Percentiles rank a stretch among this genome's conserved stretches.
Evolutionary conservation across 2,113 vertebrate genomes (phyloP).

Genomic region (Actinemys pallida): DNA sequence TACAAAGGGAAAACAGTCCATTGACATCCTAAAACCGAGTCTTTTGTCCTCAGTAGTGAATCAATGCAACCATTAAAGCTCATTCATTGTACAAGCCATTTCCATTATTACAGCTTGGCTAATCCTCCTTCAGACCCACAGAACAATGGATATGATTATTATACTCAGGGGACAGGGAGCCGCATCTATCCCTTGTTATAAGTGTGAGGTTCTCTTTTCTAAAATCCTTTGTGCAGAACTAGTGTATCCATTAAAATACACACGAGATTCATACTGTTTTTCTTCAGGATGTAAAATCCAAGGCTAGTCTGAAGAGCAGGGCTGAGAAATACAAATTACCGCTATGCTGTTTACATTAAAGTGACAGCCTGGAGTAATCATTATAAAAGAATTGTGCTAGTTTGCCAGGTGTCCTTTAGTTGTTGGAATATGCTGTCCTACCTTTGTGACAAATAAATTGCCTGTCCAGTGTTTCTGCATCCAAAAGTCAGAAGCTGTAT

Average conservation of each 20-base stretch:
- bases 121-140: neutral
- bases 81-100: neutral
- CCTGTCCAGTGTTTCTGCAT: neutral
- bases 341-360: neutral
- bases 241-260: neutral
- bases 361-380: neutral
- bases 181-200: neutral
- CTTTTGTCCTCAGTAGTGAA: neutral
- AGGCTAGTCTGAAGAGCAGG: neutral
- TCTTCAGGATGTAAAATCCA: neutral
- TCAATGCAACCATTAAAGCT: neutral
- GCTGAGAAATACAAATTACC: constrained; percentile 28
- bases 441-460: neutral
- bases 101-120: neutral
- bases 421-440: constrained; percentile 15
- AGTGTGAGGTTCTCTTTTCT: neutral
- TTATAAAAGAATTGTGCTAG: neutral
- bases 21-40: neutral
- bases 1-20: no score
- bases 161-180: neutral
- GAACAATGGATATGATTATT: neutral
- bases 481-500: neutral
- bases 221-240: neutral
- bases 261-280: neutral
- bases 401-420: neutral